A percentile compares a stretch with the other conserved stretches of the same genome.
These are phyloP conservation scores for Coenobita brevimanus DNA, from an alignment of 1,140 invertebrate genomes.

Conservation along the genomic window DNA sequence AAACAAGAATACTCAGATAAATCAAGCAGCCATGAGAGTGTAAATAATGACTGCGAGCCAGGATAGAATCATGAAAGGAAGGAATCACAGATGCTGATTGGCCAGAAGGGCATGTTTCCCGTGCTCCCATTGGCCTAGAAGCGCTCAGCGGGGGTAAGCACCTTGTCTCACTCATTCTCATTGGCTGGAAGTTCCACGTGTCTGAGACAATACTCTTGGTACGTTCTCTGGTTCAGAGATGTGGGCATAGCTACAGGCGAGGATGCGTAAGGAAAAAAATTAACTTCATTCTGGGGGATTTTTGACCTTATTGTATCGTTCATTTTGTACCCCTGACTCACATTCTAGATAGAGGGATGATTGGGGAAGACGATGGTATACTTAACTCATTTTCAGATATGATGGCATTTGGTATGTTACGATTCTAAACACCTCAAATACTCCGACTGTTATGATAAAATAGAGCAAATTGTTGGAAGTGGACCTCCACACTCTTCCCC, in stretches of 20 bases:
- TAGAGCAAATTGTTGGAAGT: too few relatives aligned
- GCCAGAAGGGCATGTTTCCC: too few relatives aligned
- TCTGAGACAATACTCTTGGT: neutral
- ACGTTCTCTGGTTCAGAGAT: neutral
- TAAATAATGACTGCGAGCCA: neutral
- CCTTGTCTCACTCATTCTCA: neutral
- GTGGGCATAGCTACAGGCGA: neutral
- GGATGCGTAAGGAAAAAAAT: neutral
- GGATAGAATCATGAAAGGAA: too few relatives aligned
- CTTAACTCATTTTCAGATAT: neutral
- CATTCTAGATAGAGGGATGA: slow-evolving; percentile 6
- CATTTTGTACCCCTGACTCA: slow-evolving; percentile 20
- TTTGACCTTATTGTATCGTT: neutral
- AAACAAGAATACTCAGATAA: neutral
- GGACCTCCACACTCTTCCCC: too few relatives aligned
- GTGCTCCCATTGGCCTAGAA: neutral
- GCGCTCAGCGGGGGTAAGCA: neutral
- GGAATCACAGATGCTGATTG: slow-evolving; percentile 1
- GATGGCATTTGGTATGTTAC: too few relatives aligned
- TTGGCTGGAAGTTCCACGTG: neutral
- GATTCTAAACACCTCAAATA: too few relatives aligned
- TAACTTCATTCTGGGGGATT: neutral
- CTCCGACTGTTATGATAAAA: too few relatives aligned
- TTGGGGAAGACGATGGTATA: too few relatives aligned
- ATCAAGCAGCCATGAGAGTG: neutral